Conservation (phyloP, 2,797 vertebrate species). For the Gallirallus australis region DNA sequence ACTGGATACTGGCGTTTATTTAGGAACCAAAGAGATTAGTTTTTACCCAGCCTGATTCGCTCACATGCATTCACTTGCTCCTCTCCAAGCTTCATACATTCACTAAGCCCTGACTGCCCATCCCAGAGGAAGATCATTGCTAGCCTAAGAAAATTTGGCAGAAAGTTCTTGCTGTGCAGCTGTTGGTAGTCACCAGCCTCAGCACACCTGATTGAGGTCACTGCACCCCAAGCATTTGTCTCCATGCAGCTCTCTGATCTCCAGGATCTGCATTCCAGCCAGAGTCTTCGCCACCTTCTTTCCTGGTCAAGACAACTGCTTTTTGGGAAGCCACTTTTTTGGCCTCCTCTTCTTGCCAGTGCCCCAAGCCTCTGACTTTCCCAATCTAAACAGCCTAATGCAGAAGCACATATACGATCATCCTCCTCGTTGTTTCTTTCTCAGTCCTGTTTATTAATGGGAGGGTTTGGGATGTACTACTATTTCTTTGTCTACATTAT, state of each 20-base stretch:
- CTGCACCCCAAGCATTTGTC: not conserved
- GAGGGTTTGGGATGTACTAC: not conserved
- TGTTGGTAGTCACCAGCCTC: not conserved
- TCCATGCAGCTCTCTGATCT: not conserved
- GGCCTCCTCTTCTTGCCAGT: not conserved
- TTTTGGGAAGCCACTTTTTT: not conserved
- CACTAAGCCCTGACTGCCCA: not conserved
- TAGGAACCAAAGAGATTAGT: not conserved
- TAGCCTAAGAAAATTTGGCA: not conserved
- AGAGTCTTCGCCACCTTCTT: not conserved
- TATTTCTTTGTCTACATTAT: not conserved
- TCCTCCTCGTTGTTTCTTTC: not conserved
- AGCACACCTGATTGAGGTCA: rapidly evolving
- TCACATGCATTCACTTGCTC: not conserved
- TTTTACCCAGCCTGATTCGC: not conserved
- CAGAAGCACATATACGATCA: not conserved
- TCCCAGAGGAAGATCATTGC: not conserved
- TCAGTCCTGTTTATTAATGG: not conserved
- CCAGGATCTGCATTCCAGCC: not conserved
- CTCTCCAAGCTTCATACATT: not conserved
- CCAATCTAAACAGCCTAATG: not conserved
- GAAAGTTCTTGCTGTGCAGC: not conserved
- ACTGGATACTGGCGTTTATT: not conserved
- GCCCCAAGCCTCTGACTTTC: not conserved
- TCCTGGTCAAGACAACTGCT: not conserved